Evolutionary conservation across 2,113 vertebrate species (phyloP).

Genomic region (Zosterops borbonicus): DNA sequence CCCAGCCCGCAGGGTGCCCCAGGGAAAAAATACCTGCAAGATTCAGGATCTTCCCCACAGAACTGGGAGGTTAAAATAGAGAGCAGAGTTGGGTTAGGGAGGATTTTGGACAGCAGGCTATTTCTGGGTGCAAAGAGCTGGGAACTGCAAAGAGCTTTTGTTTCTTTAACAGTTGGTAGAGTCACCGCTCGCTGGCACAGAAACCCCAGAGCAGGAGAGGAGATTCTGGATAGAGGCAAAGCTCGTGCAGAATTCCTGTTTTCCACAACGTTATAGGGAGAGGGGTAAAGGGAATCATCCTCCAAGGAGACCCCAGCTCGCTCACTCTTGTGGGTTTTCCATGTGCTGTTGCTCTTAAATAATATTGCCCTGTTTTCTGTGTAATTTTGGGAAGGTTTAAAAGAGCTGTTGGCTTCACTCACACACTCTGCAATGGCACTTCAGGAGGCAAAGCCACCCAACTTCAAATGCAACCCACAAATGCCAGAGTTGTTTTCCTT

Average conservation of each 20-base stretch:
- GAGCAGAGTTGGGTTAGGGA: background rate
- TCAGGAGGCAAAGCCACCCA: background rate
- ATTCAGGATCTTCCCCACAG: background rate
- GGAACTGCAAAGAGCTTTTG: slow-evolving; percentile 34
- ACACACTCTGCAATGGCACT: background rate
- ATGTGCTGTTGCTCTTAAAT: background rate
- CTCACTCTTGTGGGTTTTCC: background rate
- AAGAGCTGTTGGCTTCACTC: background rate
- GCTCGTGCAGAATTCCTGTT: background rate
- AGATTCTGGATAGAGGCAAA: background rate
- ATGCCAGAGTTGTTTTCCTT: background rate
- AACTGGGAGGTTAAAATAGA: background rate
- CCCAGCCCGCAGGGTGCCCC: background rate
- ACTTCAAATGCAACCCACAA: background rate
- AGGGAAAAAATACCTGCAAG: background rate
- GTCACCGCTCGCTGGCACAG: slow-evolving; percentile 8
- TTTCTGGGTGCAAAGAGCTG: slow-evolving; percentile 2
- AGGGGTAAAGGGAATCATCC: background rate
- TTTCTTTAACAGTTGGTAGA: slow-evolving; percentile 9
- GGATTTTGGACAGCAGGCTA: background rate
- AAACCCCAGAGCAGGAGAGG: background rate
- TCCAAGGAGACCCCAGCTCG: background rate
- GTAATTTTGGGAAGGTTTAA: background rate
- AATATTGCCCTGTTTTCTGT: background rate
- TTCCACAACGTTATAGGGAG: background rate